Percentiles rank a stretch among this genome's conserved stretches.
Evolutionary conservation across 1,140 invertebrate species (phyloP).

Genomic region (Delia radicum): DNA sequence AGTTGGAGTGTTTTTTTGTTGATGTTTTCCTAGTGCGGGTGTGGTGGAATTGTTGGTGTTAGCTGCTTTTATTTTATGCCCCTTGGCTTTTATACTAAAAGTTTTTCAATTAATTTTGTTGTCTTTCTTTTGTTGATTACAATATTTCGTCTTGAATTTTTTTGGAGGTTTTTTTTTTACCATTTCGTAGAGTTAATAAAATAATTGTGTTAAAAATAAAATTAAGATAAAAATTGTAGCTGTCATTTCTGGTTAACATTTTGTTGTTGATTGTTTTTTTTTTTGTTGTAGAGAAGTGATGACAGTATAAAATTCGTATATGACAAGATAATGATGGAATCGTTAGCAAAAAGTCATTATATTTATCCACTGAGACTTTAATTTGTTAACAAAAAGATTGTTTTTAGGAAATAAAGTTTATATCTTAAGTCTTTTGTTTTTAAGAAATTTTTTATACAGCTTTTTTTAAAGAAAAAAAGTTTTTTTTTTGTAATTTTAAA

Average conservation of each 20-base stretch:
- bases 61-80: not conserved
- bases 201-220: not conserved
- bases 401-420: slow-evolving; percentile 7
- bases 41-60: too few species aligned
- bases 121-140: not conserved
- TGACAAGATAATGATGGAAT: not conserved
- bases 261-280: not conserved
- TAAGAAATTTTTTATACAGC: not conserved
- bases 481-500: too few species aligned
- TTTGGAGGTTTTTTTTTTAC: not conserved
- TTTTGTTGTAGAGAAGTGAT: not conserved
- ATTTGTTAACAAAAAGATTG: too few species aligned
- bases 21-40: not conserved
- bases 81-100: not conserved
- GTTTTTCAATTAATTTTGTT: not conserved
- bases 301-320: not conserved
- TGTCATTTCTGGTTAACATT: not conserved
- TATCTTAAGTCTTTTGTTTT: slow-evolving; percentile 12
- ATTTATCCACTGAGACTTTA: too few species aligned
- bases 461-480: too few species aligned
- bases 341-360: too few species aligned
- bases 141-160: not conserved
- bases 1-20: not conserved
- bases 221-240: not conserved
- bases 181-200: not conserved